phyloP scores from a whole-genome alignment of 2,888 invertebrate genomes.

The Philereme vetulata region DNA sequence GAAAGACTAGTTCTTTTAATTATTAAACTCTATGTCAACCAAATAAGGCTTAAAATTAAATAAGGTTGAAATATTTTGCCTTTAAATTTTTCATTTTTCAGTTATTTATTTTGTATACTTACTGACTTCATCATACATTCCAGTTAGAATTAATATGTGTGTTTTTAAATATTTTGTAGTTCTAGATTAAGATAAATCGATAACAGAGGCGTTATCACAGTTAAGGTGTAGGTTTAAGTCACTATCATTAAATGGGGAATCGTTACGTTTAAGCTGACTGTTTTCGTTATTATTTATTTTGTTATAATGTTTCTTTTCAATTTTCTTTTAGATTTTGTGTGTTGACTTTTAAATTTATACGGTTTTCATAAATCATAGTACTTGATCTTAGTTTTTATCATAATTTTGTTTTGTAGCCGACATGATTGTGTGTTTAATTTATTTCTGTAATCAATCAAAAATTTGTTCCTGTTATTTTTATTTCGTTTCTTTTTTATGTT shows the following conservation, averaged over 20 bases:
- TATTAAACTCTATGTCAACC: not conserved
- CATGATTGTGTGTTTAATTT: conserved; percentile 47
- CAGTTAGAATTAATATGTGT: conserved; percentile 46
- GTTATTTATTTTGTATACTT: conserved; percentile 57
- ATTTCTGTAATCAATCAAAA: conserved; percentile 55
- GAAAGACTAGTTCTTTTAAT: not conserved
- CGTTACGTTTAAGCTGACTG: conserved; percentile 81
- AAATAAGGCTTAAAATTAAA: not conserved
- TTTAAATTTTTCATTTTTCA: conserved; percentile 23
- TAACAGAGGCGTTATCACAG: conserved; percentile 17
- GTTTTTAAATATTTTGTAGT: conserved; percentile 33
- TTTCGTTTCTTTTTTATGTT: conserved; percentile 80
- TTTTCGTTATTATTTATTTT: conserved; percentile 79
- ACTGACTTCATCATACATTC: conserved; percentile 62
- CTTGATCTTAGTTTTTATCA: conserved; percentile 48
- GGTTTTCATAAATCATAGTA: conserved; percentile 37
- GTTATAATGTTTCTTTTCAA: conserved; percentile 71
- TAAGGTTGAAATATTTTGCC: not conserved
- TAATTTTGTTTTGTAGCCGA: conserved; percentile 55
- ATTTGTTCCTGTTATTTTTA: conserved; percentile 83
- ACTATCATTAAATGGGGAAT: conserved; percentile 71
- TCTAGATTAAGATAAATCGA: conserved; percentile 21
- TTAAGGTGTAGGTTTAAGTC: conserved; percentile 38
- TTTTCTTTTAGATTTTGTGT: conserved; percentile 63
- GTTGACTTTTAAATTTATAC: conserved; percentile 51